Percentiles rank a stretch among this genome's conserved stretches.
phyloP scores from a whole-genome alignment of 2,888 invertebrate genomes.

The Operophtera brumata region DNA sequence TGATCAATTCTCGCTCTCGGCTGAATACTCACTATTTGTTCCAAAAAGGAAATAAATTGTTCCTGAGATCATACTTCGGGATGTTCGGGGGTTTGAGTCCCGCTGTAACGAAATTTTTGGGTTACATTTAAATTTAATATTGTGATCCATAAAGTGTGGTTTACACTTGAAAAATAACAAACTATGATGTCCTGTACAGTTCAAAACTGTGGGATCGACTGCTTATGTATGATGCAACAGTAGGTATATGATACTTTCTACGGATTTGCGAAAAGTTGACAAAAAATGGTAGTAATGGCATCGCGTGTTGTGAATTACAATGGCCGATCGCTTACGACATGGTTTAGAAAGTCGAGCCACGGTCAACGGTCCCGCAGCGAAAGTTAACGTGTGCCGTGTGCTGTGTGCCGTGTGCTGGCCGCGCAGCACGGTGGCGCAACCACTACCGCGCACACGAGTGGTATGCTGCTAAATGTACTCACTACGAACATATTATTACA shows the following conservation, averaged over 20 bases:
- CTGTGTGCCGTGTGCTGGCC: constrained; percentile 56
- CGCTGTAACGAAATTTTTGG: no score
- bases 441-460: constrained; percentile 33
- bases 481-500: neutral
- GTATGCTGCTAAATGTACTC: constrained; percentile 3
- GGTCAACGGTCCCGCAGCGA: constrained; percentile 77
- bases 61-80: neutral
- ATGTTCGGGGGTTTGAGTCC: no score
- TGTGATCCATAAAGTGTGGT: no score
- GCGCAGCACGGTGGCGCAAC: constrained; percentile 55
- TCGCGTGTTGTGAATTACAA: constrained; percentile 77
- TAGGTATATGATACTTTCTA: constrained; percentile 64
- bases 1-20: neutral
- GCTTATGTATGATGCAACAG: constrained; percentile 11
- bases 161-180: no score
- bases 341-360: constrained; percentile 77
- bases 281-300: constrained; percentile 65
- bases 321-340: constrained; percentile 71
- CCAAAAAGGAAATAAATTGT: neutral
- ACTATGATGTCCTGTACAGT: neutral
- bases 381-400: constrained; percentile 65
- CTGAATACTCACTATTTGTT: neutral
- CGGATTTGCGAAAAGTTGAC: constrained; percentile 58
- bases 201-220: no score
- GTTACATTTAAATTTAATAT: no score